These are phyloP conservation scores for Suncus etruscus DNA, from an alignment of 2,113 vertebrate species.

Conservation along the genomic window DNA sequence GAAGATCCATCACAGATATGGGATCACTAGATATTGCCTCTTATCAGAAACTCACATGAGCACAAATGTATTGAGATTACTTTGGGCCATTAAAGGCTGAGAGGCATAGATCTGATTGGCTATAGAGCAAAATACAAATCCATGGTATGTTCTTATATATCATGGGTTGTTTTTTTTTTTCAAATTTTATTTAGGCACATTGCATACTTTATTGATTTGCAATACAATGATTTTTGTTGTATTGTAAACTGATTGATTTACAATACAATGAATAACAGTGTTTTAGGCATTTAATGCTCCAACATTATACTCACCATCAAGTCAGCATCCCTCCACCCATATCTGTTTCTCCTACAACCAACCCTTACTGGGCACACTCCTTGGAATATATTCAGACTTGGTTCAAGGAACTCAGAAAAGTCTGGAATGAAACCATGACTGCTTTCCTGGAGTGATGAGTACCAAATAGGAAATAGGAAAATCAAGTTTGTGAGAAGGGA, in stretches of 20 bases:
- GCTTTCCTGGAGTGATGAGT: neutral
- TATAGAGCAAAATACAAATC: slow-evolving; percentile 11
- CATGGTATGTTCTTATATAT: neutral
- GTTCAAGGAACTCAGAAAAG: slow-evolving; percentile 18
- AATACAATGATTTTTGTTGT: too few species aligned
- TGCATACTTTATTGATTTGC: too few species aligned
- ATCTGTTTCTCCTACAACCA: too few species aligned
- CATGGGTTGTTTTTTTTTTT: too few species aligned
- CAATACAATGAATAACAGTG: too few species aligned
- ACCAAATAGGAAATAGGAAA: neutral
- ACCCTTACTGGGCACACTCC: too few species aligned
- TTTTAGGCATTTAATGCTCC: too few species aligned
- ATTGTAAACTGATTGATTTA: too few species aligned
- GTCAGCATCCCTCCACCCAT: too few species aligned
- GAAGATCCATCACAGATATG: neutral
- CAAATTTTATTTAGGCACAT: too few species aligned
- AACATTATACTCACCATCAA: too few species aligned
- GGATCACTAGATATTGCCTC: neutral
- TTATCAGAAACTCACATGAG: neutral
- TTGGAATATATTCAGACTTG: neutral
- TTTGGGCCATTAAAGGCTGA: neutral
- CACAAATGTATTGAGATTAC: neutral
- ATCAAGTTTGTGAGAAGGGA: neutral
- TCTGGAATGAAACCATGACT: neutral
- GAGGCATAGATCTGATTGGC: neutral